Evolutionary conservation across 2,888 invertebrate genomes (phyloP).

Genomic region (Eristalis arbustorum): DNA sequence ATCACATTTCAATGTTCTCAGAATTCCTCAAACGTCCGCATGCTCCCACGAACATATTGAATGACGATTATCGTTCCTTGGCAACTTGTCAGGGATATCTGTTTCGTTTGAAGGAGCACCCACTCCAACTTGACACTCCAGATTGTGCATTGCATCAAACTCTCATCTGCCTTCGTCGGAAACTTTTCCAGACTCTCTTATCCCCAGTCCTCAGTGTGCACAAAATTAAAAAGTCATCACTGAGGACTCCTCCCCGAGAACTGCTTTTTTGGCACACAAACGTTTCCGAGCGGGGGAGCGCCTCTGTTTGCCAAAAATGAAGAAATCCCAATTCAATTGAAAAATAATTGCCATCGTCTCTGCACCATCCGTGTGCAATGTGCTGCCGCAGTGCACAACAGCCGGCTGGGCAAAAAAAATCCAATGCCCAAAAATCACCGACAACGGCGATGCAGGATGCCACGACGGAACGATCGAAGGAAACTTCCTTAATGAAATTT

Average conservation of each 20-base stretch:
- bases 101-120: no score
- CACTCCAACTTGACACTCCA: background rate
- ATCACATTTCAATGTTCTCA: no score
- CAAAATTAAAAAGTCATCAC: constrained; percentile 49
- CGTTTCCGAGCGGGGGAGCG: constrained; percentile 8
- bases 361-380: constrained; percentile 18
- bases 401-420: constrained; percentile 2
- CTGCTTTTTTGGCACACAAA: constrained; percentile 41
- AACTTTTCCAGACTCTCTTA: constrained; percentile 40
- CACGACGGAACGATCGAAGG: constrained; percentile 8
- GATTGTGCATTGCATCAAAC: constrained; percentile 44
- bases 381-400: constrained; percentile 56
- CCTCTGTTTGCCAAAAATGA: constrained; percentile 42
- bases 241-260: background rate
- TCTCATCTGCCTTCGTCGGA: constrained; percentile 42
- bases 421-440: background rate
- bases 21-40: no score
- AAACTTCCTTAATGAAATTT: constrained; percentile 57
- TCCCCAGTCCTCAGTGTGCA: background rate
- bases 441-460: background rate
- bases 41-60: background rate
- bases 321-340: constrained; percentile 58
- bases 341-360: constrained; percentile 56
- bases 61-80: background rate
- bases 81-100: no score